phyloP scores from a whole-genome alignment of 2,888 invertebrate species.

The Notodonta ziczac region DNA sequence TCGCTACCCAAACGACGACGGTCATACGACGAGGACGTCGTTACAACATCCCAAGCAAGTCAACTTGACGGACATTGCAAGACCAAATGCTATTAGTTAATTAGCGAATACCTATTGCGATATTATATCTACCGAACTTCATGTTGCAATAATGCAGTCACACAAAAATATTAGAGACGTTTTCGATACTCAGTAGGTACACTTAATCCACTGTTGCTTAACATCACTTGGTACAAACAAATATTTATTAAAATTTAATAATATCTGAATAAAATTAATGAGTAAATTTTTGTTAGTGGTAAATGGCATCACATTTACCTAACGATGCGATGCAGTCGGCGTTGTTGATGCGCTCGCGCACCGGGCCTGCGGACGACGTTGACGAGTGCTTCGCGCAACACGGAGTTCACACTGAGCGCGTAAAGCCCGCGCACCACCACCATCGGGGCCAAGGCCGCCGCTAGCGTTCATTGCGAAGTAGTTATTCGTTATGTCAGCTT shows the following conservation, averaged over 20 bases:
- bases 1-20: neutral
- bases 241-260: no score
- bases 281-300: no score
- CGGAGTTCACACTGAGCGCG: slow-evolving; percentile 41
- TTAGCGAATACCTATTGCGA: slow-evolving; percentile 1
- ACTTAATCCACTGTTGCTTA: neutral
- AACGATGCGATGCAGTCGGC: slow-evolving; percentile 31
- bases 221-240: no score
- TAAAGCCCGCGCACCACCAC: slow-evolving; percentile 43
- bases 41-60: neutral
- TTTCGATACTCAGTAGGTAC: neutral
- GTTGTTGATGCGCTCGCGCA: slow-evolving; percentile 46
- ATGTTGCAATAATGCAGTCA: neutral
- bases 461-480: slow-evolving; percentile 70
- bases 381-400: slow-evolving; percentile 47
- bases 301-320: slow-evolving; percentile 34
- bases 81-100: neutral
- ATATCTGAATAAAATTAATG: no score
- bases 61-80: neutral
- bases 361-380: slow-evolving; percentile 51
- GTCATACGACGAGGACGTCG: neutral
- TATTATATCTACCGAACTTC: neutral
- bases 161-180: neutral
- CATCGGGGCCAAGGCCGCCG: slow-evolving; percentile 76
- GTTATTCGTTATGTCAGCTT: slow-evolving; percentile 78